phyloP scores from a whole-genome alignment of 2,797 vertebrate genomes.

The Rhabdophis nuchalis region DNA sequence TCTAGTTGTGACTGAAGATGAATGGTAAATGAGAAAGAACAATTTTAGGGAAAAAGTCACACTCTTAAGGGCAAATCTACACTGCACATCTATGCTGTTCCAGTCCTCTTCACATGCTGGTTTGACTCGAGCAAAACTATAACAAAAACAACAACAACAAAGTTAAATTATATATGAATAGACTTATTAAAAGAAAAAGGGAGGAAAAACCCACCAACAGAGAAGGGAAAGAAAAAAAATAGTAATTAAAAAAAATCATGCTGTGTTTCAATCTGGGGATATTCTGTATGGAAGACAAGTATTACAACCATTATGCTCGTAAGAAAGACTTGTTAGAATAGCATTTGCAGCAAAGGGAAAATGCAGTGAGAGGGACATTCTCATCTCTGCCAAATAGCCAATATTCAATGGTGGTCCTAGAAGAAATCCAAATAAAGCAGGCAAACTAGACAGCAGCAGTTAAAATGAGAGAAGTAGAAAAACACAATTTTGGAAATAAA shows the following conservation, averaged over 20 bases:
- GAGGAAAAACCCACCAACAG: not conserved
- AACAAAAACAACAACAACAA: not conserved
- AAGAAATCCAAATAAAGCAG: not conserved
- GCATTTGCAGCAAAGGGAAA: not conserved
- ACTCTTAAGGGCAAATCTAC: not conserved
- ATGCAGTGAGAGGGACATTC: not conserved
- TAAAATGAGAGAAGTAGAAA: not conserved
- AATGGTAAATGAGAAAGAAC: not conserved
- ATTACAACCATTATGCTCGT: not conserved
- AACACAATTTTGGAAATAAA: not conserved
- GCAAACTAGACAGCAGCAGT: not conserved
- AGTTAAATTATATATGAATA: not conserved
- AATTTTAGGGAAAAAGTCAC: not conserved
- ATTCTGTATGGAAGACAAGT: not conserved
- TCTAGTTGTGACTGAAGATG: not conserved
- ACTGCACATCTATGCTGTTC: not conserved
- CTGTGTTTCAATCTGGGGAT: not conserved
- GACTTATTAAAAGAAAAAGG: not conserved
- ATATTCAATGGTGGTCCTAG: not conserved
- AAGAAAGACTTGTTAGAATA: not conserved
- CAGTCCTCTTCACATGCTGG: not conserved
- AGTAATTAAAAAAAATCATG: not conserved
- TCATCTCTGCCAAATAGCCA: not conserved
- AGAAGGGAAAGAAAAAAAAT: not conserved
- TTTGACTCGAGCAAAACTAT: not conserved